Evolutionary conservation across 2,797 vertebrate species (phyloP).

Genomic region (Sebastiscus tertius): DNA sequence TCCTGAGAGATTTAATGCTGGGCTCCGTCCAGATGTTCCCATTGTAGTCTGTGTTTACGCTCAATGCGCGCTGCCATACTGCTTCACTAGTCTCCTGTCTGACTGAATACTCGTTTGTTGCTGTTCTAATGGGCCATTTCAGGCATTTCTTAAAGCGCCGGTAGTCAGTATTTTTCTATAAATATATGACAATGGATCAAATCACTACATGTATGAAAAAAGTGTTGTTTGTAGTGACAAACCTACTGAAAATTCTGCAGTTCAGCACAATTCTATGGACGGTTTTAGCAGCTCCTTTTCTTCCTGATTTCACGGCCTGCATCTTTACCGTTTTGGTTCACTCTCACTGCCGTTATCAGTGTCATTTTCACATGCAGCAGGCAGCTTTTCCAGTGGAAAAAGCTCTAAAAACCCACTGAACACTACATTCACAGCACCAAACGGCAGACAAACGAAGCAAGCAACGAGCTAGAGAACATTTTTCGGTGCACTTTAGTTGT

Average conservation of each 20-base stretch:
- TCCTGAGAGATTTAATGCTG: neutral
- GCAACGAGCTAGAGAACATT: neutral
- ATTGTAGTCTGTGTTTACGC: neutral
- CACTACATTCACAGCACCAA: neutral
- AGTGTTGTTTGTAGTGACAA: neutral
- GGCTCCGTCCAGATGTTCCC: constrained; percentile 18
- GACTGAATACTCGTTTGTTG: neutral
- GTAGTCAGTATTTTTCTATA: neutral
- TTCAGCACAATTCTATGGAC: neutral
- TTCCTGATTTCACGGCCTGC: too few species aligned
- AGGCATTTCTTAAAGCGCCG: neutral
- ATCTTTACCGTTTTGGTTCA: too few species aligned
- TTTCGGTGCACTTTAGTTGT: neutral
- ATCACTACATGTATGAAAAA: neutral
- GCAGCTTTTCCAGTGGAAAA: neutral
- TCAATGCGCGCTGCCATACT: neutral
- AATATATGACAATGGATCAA: neutral
- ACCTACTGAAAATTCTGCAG: neutral
- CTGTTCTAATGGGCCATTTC: neutral
- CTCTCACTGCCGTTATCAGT: neutral
- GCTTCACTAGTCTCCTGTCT: neutral
- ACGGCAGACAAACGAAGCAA: neutral
- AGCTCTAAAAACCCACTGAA: neutral
- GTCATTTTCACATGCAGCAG: neutral
- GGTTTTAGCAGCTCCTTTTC: too few species aligned